Evolutionary conservation across 2,888 invertebrate genomes (phyloP), one percentile per base, ranked within the genome.

Genomic region (Pollenia angustigena): DNA sequence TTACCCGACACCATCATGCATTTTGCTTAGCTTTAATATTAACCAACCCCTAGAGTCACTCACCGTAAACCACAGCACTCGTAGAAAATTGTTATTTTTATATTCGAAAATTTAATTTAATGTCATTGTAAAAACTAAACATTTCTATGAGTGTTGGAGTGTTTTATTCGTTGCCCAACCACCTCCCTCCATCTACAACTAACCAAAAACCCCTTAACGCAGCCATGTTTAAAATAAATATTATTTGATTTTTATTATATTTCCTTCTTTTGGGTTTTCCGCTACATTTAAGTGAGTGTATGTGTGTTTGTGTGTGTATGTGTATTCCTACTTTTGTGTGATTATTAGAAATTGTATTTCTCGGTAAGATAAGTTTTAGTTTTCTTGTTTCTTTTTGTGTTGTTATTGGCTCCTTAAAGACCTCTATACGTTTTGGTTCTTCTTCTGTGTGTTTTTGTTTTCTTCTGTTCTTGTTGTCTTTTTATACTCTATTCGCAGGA

Each of bases 401-500:
- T 52, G 12, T 44, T 50, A 74, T 44, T 78, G 18, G 32, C 56
- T 86, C 56, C 46, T 42, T 81, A 52, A 32, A n/a, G 54, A 62
- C 11, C 44, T 81, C 3, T 48, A 12, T 64, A 42, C 16, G 32
- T 80, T 64, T 64, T 54, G 16, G 71, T 54, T 75, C 68, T 68
- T 68, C 83, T 62, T 74, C 76, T 68, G 56, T 64, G 66, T 81
- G 14, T 81, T 80, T 79, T 60, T 56, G 75, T 89, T 87, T 89
- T 78, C 87, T 85, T 85, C 84, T 85, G 84, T 85, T 87, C 84
- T 87, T 87, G 87, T 81, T 87, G 87, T 89, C 87, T 91, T 89
- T 90, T 66, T 91, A 85, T 90, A 88, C 89, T 89, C 89, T 90
- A 90, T 91, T 90, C 91, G 90, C 92, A 93, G 93, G 92, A 92